phyloP scores from a whole-genome alignment of 2,113 vertebrate species.

The Vicugna pacos region DNA sequence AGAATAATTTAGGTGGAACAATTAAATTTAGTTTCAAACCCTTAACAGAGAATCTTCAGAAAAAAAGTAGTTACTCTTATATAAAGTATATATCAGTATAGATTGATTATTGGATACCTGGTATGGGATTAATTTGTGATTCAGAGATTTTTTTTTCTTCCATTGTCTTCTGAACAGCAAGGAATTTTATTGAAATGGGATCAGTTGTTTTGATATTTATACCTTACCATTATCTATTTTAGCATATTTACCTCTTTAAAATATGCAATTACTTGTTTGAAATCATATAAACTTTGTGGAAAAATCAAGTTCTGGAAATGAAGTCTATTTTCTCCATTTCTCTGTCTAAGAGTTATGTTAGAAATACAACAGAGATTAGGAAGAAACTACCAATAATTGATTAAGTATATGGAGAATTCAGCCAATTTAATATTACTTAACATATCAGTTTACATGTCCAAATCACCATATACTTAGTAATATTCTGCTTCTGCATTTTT shows the following conservation, averaged over 20 bases:
- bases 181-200: neutral
- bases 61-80: neutral
- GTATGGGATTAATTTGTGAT: neutral
- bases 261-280: neutral
- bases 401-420: neutral
- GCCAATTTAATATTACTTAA: neutral
- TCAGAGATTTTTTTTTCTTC: neutral
- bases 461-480: neutral
- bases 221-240: neutral
- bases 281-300: neutral
- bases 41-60: neutral
- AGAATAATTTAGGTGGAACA: neutral
- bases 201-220: neutral
- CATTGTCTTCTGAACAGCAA: neutral
- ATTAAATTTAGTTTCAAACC: neutral
- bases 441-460: neutral
- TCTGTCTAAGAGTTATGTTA: neutral
- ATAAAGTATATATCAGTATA: neutral
- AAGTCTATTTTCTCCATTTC: neutral
- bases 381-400: neutral
- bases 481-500: neutral
- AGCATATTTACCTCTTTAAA: neutral
- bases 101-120: neutral
- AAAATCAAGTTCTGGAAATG: neutral
- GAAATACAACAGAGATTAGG: neutral